Percentiles rank a stretch among this genome's conserved stretches.
Evolutionary conservation across 1,140 invertebrate genomes (phyloP).

Genomic region (Danaus plexippus): DNA sequence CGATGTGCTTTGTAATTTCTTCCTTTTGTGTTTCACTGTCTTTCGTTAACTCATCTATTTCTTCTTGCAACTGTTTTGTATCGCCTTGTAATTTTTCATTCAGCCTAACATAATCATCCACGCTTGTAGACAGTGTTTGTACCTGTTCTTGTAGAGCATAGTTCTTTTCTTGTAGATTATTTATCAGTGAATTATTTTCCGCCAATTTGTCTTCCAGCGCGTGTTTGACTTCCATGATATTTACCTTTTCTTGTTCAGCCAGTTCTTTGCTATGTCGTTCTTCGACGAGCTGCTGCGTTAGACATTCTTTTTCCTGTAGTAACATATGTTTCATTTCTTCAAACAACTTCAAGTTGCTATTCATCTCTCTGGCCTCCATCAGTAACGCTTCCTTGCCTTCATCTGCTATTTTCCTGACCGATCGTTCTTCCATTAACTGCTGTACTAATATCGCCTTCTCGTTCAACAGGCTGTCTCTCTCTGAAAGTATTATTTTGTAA

Average conservation of each 20-base stretch:
- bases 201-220: conserved; percentile 19
- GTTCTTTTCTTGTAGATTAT: conserved; percentile 13
- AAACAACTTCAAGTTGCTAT: conserved; percentile 17
- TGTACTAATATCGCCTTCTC: conserved; percentile 28
- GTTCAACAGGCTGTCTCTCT: conserved; percentile 30
- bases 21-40: conserved; percentile 5
- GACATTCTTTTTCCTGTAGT: conserved; percentile 28
- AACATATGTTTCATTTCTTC: conserved; percentile 15
- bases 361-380: conserved; percentile 17
- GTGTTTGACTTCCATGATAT: conserved; percentile 15
- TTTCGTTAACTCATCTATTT: conserved; percentile 7
- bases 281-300: conserved; percentile 31
- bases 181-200: conserved; percentile 9
- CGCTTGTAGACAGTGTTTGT: conserved; percentile 5
- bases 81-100: conserved; percentile 9
- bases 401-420: conserved; percentile 20
- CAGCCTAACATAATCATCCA: background rate
- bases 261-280: conserved; percentile 25
- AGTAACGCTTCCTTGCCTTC: conserved; percentile 23
- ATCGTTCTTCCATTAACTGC: conserved; percentile 29
- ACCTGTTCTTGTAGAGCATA: conserved; percentile 14
- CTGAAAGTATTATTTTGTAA: conserved; percentile 14
- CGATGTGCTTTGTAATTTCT: conserved; percentile 3
- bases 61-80: conserved; percentile 13
- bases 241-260: conserved; percentile 22